Conservation (phyloP, 2,888 invertebrate genomes). For the Notodonta ziczac region DNA sequence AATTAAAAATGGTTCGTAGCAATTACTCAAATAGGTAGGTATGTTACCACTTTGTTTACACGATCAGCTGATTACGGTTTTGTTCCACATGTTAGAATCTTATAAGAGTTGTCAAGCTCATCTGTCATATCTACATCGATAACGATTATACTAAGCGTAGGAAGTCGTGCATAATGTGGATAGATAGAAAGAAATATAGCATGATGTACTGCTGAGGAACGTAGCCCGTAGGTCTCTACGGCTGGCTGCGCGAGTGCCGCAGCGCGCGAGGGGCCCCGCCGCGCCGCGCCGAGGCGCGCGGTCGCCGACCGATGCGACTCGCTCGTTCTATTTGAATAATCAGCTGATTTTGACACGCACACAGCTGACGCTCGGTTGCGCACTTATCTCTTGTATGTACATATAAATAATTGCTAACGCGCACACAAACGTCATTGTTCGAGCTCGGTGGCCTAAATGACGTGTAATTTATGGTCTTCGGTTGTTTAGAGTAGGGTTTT, state of each 20-base stretch:
- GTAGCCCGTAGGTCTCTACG: slow-evolving; percentile 20
- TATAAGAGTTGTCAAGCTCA: slow-evolving; percentile 49
- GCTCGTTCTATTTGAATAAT: slow-evolving; percentile 84
- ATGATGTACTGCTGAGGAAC: slow-evolving; percentile 10
- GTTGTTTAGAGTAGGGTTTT: slow-evolving; percentile 24
- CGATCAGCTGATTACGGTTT: slow-evolving; percentile 77
- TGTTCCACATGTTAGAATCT: slow-evolving; percentile 56
- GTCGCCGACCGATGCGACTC: slow-evolving; percentile 73
- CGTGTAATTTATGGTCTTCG: slow-evolving; percentile 41
- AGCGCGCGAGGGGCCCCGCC: slow-evolving; percentile 35
- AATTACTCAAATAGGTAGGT: slow-evolving; percentile 18
- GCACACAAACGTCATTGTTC: slow-evolving; percentile 49
- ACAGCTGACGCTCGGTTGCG: slow-evolving; percentile 79
- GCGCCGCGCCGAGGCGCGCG: slow-evolving; percentile 48
- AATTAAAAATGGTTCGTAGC: slow-evolving; percentile 12
- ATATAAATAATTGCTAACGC: slow-evolving; percentile 49
- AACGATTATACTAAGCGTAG: slow-evolving; percentile 12
- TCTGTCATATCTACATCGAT: slow-evolving; percentile 10
- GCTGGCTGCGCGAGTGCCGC: slow-evolving; percentile 29
- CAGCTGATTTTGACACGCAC: slow-evolving; percentile 85
- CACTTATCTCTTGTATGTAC: slow-evolving; percentile 63
- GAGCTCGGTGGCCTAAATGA: slow-evolving; percentile 47
- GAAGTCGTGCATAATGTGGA: slow-evolving; percentile 12
- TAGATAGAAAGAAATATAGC: slow-evolving; percentile 16
- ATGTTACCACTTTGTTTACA: slow-evolving; percentile 71